Base-by-base conservation (phyloP, 2,113 vertebrate species). In the Chlorodrepanis virens region DNA sequence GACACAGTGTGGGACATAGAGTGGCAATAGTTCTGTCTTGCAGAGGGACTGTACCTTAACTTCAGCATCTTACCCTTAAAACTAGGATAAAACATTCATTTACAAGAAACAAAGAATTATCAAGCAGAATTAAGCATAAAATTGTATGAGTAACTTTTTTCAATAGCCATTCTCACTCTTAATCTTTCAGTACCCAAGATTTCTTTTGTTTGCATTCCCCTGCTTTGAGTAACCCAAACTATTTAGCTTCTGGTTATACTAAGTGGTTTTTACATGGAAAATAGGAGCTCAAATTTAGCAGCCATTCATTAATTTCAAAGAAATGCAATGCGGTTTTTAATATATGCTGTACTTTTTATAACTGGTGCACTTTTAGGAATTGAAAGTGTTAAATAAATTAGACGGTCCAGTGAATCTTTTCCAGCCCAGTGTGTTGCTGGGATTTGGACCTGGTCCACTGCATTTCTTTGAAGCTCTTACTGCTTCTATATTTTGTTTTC, bases 381-480 rank as follows among this genome's bases (percentile, higher is more conserved):
- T 19, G 21, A 88, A 91, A 93, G 94, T 71, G 87, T 92, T 96
- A 97, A 96, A 94, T 76, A 67, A 95, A 94, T 94, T 63, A 91
- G 60, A 76, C 1, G 29, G 86, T 82, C 92, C 88, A 92, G 47
- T 95, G 94, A 97, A 96, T 77, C 87, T 87, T 79, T 87, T 97
- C 84, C 95, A 97, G 31, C 61, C 57, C 45, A 68, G 31, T 92
- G 76, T 92, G 74, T 95, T 94, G 53, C 95, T 88, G 92, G 77
- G 82, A 93, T 89, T 97, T 97, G 97, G 97, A 95, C 45, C 76
- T 71, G 54, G 65, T 97, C 95, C 96, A 97, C 1, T 80, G 70
- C 74, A 87, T 94, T 87, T 91, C 92, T 98, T 97, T 97, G 97
- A 98, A 97, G 94, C 90, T 87, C 79, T 96, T 96, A 81, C 87